Evolutionary conservation across 2,888 invertebrate species (phyloP), one percentile per base, ranked within the genome.

Genomic region (Acronicta aceris): DNA sequence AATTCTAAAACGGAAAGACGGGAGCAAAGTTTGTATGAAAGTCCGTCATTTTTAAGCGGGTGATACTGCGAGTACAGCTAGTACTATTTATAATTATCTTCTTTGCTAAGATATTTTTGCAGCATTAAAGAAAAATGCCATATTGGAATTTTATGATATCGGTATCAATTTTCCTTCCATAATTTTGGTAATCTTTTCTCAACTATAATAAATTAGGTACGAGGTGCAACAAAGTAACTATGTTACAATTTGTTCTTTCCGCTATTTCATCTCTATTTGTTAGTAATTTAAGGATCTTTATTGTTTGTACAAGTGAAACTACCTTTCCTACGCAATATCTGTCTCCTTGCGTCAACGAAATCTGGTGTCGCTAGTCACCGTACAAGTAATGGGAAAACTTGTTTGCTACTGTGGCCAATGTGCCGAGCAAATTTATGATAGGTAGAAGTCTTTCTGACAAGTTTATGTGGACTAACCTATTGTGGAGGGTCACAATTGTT

Each of bases 381-480:
- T 74, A 82, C 82, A 85, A 89, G 85, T 90, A 87, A 91, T 91
- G 87, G 87, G 86, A 81, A 89, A 91, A 92, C 87, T 90, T 91
- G 86, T 89, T 88, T 85, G 69, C 76, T 71, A 81, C 81, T 73
- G 77, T 74, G 74, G 65, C 73, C 74, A 79, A 72, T 75, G 67
- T 77, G 65, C 75, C 69, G 68, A 70, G 65, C 66, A 72, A 68
- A 77, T 77, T 78, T 74, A 78, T 76, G 74, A 73, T 69, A 77
- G 54, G 65, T 70, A 70, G 69, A 66, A 72, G 61, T 79, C 70
- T 66, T 61, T 76, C 67, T 69, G 79, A 75, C 74, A 78, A 74
- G 68, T 78, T 78, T 78, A 78, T 79, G 74, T 60, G 65, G 59
- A 50, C 58, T 73, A 73, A 71, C 68, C 71, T 79, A 73, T 79